phyloP scores from a whole-genome alignment of 2,888 invertebrate species.

The Drosophila neotestacea region DNA sequence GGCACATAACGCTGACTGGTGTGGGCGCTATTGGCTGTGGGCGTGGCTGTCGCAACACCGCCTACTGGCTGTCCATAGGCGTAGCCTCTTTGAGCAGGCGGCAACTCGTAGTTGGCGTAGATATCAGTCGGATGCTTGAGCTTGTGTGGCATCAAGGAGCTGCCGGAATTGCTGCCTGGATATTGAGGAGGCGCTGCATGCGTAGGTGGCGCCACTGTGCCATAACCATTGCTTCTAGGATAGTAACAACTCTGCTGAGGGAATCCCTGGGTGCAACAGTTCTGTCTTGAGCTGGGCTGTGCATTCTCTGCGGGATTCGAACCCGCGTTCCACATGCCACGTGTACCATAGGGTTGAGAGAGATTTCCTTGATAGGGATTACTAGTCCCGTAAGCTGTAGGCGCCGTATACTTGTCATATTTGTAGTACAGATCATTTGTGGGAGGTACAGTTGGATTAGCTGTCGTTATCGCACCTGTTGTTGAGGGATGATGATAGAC shows the following conservation, averaged over 20 bases:
- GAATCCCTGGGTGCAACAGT: slow-evolving; percentile 76
- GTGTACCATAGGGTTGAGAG: slow-evolving; percentile 50
- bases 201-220: slow-evolving; percentile 29
- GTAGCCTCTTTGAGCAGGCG: slow-evolving; percentile 49
- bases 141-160: slow-evolving; percentile 49
- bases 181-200: slow-evolving; percentile 31
- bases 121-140: slow-evolving; percentile 80
- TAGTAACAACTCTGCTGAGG: slow-evolving; percentile 78
- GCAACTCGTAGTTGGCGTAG: slow-evolving; percentile 68
- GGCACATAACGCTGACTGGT: slow-evolving; percentile 49
- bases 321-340: slow-evolving; percentile 66
- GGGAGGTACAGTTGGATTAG: slow-evolving; percentile 24
- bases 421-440: slow-evolving; percentile 64
- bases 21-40: slow-evolving; percentile 3
- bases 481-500: slow-evolving; percentile 53
- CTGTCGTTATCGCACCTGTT: slow-evolving; percentile 7
- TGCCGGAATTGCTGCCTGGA: slow-evolving; percentile 18
- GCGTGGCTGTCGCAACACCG: neutral
- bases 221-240: slow-evolving; percentile 60
- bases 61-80: slow-evolving; percentile 40
- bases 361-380: slow-evolving; percentile 57
- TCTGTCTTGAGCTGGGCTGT: slow-evolving; percentile 61
- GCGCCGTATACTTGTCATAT: slow-evolving; percentile 71
- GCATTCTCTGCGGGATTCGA: slow-evolving; percentile 35
- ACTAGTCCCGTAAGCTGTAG: slow-evolving; percentile 31